These are phyloP conservation scores for Monopis laevigella DNA, from an alignment of 2,888 invertebrate genomes.

Conservation along the genomic window DNA sequence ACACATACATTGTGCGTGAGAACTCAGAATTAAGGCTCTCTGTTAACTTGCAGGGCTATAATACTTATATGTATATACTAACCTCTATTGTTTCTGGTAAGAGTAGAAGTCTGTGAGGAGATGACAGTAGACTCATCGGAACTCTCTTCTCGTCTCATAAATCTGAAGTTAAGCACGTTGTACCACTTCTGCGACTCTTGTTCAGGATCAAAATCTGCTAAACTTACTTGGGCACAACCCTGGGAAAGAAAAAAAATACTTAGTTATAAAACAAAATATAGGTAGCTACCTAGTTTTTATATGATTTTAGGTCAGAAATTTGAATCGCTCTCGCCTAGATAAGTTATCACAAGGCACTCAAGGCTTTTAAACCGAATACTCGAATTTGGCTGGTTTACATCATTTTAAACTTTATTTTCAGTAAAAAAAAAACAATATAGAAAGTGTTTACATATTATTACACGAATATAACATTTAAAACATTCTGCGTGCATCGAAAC, in stretches of 20 bases:
- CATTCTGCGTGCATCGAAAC: no score
- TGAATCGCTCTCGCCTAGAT: constrained; percentile 57
- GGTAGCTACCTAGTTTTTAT: no score
- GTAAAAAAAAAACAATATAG: no score
- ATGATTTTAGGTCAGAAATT: no score
- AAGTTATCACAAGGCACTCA: constrained; percentile 54
- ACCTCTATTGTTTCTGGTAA: constrained; percentile 90
- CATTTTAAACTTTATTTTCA: constrained; percentile 33
- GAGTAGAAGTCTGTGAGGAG: constrained; percentile 94
- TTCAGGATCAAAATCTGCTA: constrained; percentile 93
- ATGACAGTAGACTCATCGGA: constrained; percentile 97
- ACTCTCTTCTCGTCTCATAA: constrained; percentile 82
- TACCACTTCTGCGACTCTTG: constrained; percentile 89
- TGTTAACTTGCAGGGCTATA: no score
- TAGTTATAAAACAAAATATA: neutral
- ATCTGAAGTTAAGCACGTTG: constrained; percentile 82
- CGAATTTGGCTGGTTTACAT: constrained; percentile 65
- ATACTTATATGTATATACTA: no score
- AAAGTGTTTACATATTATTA: no score
- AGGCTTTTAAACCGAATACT: constrained; percentile 53
- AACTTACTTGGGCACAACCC: constrained; percentile 95
- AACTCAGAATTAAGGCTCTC: no score
- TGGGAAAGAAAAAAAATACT: constrained; percentile 41
- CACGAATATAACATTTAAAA: no score
- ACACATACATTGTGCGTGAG: no score